Base-by-base conservation (phyloP, 2,797 vertebrate species). In the Acropternis orthonyx region DNA sequence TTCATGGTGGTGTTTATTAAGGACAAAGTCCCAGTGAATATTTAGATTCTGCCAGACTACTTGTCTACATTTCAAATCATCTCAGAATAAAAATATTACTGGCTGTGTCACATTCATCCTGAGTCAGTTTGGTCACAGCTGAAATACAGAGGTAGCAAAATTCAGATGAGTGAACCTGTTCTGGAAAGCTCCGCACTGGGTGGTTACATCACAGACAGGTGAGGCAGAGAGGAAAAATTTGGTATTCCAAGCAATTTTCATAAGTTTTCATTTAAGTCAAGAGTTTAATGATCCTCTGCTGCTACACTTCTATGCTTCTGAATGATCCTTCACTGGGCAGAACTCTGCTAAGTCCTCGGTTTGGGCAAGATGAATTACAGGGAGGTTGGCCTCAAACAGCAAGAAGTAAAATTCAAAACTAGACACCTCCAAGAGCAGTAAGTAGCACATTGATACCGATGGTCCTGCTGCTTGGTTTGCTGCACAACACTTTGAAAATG, bases 251-350 rank as follows among this genome's bases (percentile, higher is more conserved):
- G 43, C 12, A 89, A 91, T 54, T 88, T 89, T 27, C 41, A 4
- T 49, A 85, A 66, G 30, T 74, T 92, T 86, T 88, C 74, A 52
- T 83, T 58, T 68, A 72, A 94, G 68, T 71, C 62, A 88, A 80
- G 67, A 58, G 52, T 74, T 96, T 92, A 92, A 89, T 74, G 76
- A 51, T 75, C 39, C 76, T 61, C 63, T 85, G 62, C 79, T 80
- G 65, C 46, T 88, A 22, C 32, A 51, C 14, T n/a, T 91, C 61
- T 80, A 51, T 78, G 89, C 43, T 94, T 54, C 65, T 85, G 91
- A 65, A 48, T 34, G 78, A 62, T 85, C 72, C 75, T 68, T 93
- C 43, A 28, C 9, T 23, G 95, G 52, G 48, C 28, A 95, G 72
- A 91, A 22, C 63, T 58, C 58, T 32, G 34, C 39, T 82, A 49